Conservation (phyloP, 2,888 invertebrate genomes). For the Carpatolechia fugitivella region DNA sequence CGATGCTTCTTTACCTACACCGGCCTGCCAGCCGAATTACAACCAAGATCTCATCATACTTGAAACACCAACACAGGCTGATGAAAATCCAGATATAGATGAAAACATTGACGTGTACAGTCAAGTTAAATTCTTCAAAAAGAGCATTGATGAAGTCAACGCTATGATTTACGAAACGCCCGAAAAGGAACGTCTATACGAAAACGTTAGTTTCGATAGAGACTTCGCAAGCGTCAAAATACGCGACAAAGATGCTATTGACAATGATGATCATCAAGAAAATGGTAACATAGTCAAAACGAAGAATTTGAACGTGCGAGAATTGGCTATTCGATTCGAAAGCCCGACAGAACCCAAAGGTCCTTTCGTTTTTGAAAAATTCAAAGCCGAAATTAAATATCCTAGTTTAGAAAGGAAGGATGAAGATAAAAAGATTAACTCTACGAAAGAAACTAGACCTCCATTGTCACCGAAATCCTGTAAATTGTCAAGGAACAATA, state of each 20-base stretch:
- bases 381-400: constrained; percentile 64
- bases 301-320: constrained; percentile 77
- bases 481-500: constrained; percentile 78
- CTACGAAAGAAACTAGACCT: constrained; percentile 39
- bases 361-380: constrained; percentile 77
- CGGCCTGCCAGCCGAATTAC: constrained; percentile 75
- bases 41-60: constrained; percentile 66
- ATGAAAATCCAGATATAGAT: constrained; percentile 32
- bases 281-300: constrained; percentile 59
- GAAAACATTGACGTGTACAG: constrained; percentile 82
- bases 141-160: constrained; percentile 87
- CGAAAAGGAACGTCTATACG: constrained; percentile 37
- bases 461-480: constrained; percentile 80
- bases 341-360: constrained; percentile 80
- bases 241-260: constrained; percentile 47
- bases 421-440: constrained; percentile 31
- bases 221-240: constrained; percentile 65
- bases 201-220: constrained; percentile 53
- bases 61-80: constrained; percentile 73
- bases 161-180: constrained; percentile 57
- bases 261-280: constrained; percentile 38
- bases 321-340: constrained; percentile 82
- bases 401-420: constrained; percentile 56
- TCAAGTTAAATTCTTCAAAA: constrained; percentile 86
- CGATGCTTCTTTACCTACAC: constrained; percentile 77